phyloP scores from a whole-genome alignment of 2,113 vertebrate species.

The Aptenodytes forsteri region DNA sequence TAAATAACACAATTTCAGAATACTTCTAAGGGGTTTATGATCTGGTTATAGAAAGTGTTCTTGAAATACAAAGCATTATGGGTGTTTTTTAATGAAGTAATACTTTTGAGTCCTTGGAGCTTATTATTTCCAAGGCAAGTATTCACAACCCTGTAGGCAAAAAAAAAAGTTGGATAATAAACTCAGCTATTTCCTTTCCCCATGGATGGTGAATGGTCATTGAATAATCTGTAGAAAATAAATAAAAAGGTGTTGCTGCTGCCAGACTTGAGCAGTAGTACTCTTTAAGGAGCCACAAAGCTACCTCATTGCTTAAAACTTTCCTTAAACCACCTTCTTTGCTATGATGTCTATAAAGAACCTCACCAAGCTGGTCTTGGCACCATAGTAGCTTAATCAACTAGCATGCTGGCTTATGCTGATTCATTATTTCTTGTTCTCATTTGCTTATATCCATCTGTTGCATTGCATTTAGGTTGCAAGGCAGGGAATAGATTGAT shows the following conservation, averaged over 20 bases:
- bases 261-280: neutral
- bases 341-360: neutral
- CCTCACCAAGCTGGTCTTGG: neutral
- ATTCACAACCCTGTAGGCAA: neutral
- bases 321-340: neutral
- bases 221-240: neutral
- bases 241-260: neutral
- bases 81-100: neutral
- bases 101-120: neutral
- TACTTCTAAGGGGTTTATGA: neutral
- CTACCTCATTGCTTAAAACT: neutral
- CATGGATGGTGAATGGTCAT: neutral
- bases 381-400: neutral
- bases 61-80: neutral
- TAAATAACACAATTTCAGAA: neutral
- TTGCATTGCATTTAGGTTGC: neutral
- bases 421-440: neutral
- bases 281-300: neutral
- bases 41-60: neutral
- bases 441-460: neutral
- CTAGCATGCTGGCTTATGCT: neutral
- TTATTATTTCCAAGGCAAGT: neutral
- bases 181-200: neutral
- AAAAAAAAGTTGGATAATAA: neutral
- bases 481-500: neutral